Evolutionary conservation across 2,113 vertebrate species (phyloP).

Genomic region (Speoplatyrhinus poulsoni): DNA sequence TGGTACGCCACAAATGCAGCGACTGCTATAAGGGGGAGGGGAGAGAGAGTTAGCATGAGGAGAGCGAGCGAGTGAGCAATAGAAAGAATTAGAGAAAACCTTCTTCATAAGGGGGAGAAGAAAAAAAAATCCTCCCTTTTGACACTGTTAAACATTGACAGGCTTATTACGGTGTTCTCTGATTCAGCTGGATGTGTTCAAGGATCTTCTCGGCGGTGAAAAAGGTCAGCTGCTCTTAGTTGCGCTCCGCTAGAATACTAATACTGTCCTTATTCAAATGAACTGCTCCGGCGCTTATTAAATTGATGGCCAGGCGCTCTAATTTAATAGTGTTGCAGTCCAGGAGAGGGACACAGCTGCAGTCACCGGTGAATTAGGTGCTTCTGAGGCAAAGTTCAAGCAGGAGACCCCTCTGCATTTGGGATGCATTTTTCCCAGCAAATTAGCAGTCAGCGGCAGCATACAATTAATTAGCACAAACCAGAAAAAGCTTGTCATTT

Average conservation of each 20-base stretch:
- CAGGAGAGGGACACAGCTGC: slow-evolving; percentile 84
- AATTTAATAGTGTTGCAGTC: slow-evolving; percentile 93
- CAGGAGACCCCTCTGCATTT: slow-evolving; percentile 80
- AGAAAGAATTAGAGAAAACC: background rate
- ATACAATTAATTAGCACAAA: slow-evolving; percentile 94
- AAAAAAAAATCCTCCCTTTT: slow-evolving; percentile 77
- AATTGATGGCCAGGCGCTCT: slow-evolving; percentile 94
- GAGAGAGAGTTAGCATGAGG: slow-evolving; percentile 1
- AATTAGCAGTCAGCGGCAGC: slow-evolving; percentile 89
- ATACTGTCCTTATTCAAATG: slow-evolving; percentile 99
- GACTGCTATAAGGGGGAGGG: slow-evolving; percentile 58
- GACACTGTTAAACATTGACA: slow-evolving; percentile 88
- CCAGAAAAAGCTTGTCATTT: slow-evolving; percentile 95
- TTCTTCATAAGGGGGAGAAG: background rate
- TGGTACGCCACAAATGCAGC: slow-evolving; percentile 79
- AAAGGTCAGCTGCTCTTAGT: slow-evolving; percentile 99
- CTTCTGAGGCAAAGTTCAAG: slow-evolving; percentile 91
- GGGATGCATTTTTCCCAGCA: slow-evolving; percentile 87
- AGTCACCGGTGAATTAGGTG: slow-evolving; percentile 87
- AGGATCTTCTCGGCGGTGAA: slow-evolving; percentile 93
- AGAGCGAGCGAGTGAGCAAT: slow-evolving; percentile 24
- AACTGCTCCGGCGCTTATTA: slow-evolving; percentile 96
- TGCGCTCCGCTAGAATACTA: slow-evolving; percentile 95
- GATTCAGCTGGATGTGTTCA: slow-evolving; percentile 94
- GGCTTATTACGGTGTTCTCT: slow-evolving; percentile 89